Evolutionary conservation across 2,888 invertebrate genomes (phyloP).

Genomic region (Himalopsyche kuldschensis): DNA sequence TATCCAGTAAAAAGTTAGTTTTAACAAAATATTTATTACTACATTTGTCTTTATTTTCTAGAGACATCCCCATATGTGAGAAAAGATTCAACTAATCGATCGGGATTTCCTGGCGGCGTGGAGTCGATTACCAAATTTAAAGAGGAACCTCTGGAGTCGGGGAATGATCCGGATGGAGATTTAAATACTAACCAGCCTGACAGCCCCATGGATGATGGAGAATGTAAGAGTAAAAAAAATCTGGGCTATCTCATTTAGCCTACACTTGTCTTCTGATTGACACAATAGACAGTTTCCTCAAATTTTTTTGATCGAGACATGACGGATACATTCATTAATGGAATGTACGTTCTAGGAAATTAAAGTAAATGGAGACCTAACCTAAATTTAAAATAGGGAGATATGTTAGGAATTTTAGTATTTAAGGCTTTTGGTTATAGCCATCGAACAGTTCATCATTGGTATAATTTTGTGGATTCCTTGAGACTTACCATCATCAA

Average conservation of each 20-base stretch:
- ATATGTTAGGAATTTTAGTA: no score
- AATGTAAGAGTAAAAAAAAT: slow-evolving; percentile 6
- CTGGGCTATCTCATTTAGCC: neutral
- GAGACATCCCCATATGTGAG: slow-evolving; percentile 54
- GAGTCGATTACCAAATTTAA: slow-evolving; percentile 43
- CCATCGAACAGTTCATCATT: no score
- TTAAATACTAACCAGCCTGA: neutral
- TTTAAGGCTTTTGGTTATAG: no score
- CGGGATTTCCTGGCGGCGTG: neutral
- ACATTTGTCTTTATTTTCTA: slow-evolving; percentile 37
- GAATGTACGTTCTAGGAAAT: no score
- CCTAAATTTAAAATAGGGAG: no score
- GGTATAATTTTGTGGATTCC: no score
- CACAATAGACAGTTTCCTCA: neutral
- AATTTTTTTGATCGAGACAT: no score
- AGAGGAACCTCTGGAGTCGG: slow-evolving; percentile 23
- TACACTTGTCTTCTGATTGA: neutral
- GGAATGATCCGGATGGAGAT: neutral
- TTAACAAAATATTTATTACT: neutral
- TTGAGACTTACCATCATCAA: no score
- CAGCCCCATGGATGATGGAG: slow-evolving; percentile 27
- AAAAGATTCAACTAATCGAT: slow-evolving; percentile 41
- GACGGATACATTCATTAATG: no score
- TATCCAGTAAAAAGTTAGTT: no score
- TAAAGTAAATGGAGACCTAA: neutral